phyloP scores from a whole-genome alignment of 53 echinoderm and acorn worm species.

The Glandiceps talaboti region DNA sequence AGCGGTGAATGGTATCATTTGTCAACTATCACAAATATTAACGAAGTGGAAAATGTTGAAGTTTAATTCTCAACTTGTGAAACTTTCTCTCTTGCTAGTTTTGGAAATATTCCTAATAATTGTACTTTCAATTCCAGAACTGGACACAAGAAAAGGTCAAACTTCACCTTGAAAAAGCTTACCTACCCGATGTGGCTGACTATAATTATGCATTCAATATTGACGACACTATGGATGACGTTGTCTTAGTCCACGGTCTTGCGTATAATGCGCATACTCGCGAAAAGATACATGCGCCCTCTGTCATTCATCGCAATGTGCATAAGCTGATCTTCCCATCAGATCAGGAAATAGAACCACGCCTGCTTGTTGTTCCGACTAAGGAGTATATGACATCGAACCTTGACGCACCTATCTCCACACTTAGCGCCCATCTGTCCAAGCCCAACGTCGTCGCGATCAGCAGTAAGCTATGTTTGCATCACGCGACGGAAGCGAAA shows the following conservation, averaged over 20 bases:
- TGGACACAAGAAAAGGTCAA: constrained; percentile 91
- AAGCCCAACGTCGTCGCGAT: neutral
- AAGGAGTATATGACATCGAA: constrained; percentile 3
- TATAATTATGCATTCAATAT: constrained; percentile 44
- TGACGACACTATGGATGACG: constrained; percentile 35
- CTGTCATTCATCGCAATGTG: constrained; percentile 57
- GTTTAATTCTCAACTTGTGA: no score
- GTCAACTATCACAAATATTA: no score
- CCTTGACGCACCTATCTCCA: neutral
- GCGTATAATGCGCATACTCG: constrained; percentile 75
- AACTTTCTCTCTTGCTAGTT: no score
- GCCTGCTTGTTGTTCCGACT: constrained; percentile 44
- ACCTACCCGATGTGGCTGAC: constrained; percentile 38
- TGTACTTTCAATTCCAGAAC: constrained; percentile 27
- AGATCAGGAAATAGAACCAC: constrained; percentile 38
- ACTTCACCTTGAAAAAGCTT: constrained; percentile 65
- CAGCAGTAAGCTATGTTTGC: constrained; percentile 33
- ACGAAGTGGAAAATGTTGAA: no score
- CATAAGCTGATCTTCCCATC: constrained; percentile 52
- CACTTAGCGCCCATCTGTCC: neutral
- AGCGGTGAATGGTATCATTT: no score
- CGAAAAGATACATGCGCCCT: constrained; percentile 53
- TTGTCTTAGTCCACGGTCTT: constrained; percentile 52
- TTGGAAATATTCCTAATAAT: no score
- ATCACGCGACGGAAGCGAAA: constrained; percentile 26